These are phyloP conservation scores for Xylocampa areola DNA, from an alignment of 2,888 invertebrate genomes.

Conservation along the genomic window DNA sequence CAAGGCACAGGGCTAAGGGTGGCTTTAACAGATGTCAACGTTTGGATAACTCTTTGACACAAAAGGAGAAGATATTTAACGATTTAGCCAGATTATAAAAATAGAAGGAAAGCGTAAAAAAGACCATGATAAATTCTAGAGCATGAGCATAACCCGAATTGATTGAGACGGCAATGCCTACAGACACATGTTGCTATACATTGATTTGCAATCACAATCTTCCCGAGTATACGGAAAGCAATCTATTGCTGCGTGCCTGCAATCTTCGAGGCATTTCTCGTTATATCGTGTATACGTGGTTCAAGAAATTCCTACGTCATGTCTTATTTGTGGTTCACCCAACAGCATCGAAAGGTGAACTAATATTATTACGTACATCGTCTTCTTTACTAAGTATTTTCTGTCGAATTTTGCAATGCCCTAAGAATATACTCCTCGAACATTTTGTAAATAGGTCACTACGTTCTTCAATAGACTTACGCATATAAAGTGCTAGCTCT, in stretches of 20 bases:
- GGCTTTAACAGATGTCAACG: no score
- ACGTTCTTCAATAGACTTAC: constrained; percentile 40
- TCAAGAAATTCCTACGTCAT: not conserved
- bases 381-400: not conserved
- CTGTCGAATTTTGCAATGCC: constrained; percentile 26
- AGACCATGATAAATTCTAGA: not conserved
- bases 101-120: no score
- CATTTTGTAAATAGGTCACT: constrained; percentile 46
- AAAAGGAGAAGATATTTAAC: no score
- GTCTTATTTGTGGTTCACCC: constrained; percentile 19
- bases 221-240: constrained; percentile 29
- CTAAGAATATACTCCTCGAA: constrained; percentile 16
- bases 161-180: constrained; percentile 15
- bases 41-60: no score
- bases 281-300: constrained; percentile 11
- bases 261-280: constrained; percentile 42
- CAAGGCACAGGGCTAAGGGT: no score
- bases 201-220: constrained; percentile 42
- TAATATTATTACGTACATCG: not conserved
- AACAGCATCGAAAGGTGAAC: not conserved
- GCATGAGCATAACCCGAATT: not conserved
- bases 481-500: constrained; percentile 31
- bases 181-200: constrained; percentile 17
- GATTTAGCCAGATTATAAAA: no score
- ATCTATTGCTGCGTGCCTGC: constrained; percentile 42